Base-by-base conservation (phyloP, 2,113 vertebrate genomes). In the Sphaerodactylus townsendi region DNA sequence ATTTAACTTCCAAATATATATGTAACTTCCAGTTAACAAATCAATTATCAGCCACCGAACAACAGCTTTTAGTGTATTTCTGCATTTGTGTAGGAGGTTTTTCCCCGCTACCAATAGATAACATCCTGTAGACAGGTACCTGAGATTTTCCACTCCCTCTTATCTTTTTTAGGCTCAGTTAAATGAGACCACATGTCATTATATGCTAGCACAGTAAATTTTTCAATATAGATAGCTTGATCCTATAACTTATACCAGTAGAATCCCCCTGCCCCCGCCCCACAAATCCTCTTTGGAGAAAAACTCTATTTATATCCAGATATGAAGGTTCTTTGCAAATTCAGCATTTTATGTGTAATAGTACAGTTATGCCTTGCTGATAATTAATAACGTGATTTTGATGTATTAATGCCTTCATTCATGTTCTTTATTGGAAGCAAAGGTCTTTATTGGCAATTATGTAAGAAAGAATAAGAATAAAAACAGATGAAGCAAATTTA, bases 401-500 rank as follows among this genome's bases (percentile, higher is more conserved):
- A 76, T 78, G 4, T 10, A 7, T 68, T 53, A 86, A 50, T 14
- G 50, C 65, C 19, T 84, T 53, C 83, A 48, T 85, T 80, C 48
- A 7, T 39, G 44, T 44, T 8, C 2, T 81, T 84, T 87, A 59
- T 66, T 77, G 33, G 13, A 89, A 77, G 23, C 28, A 85, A 83
- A 76, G 2, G 0, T 46, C 82, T 86, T 84, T 81, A 84, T 65
- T 83, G 28, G 23, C 23, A 86, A 28, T 83, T 87, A 46, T 77
- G 81, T 83, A 86, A 53, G 74, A 87, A 56, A 80, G 1, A 0
- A 85, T 84, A 89, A 53, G 2, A 86, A 85, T 81, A 39, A 89
- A 89, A 93, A 85, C 3, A 72, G 6, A 39, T 80, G 7, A 84
- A 44, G 25, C 81, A 64, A 90, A 77, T 83, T 85, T 86, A 85